Evolutionary conservation across 2,888 invertebrate genomes (phyloP).

Genomic region (Heteropelma amictum): DNA sequence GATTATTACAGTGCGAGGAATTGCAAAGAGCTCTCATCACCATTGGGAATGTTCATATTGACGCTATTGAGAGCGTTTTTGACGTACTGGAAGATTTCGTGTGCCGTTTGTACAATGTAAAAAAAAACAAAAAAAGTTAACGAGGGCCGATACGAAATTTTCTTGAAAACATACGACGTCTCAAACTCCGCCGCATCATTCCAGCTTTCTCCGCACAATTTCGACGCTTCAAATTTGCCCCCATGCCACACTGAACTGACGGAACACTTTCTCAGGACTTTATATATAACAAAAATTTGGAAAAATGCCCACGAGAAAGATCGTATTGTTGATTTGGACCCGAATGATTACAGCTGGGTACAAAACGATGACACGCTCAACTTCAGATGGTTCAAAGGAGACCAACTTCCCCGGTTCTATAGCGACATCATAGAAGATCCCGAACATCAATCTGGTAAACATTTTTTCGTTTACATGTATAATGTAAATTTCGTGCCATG

Average conservation of each 20-base stretch:
- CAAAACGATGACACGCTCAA: not conserved
- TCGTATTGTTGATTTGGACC: not conserved
- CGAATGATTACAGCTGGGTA: not conserved
- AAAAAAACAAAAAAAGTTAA: conserved; percentile 6
- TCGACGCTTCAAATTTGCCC: not conserved
- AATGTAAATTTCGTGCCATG: not conserved
- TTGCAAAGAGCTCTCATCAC: conserved; percentile 17
- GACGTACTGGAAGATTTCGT: not conserved
- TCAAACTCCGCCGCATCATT: not conserved
- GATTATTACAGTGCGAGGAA: not conserved
- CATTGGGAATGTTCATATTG: not conserved
- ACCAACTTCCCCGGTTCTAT: not conserved
- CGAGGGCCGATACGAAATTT: conserved; percentile 4
- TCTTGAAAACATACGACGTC: not conserved
- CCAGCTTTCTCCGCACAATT: not conserved
- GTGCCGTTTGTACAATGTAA: not conserved
- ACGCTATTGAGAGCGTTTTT: not conserved
- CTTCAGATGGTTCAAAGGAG: not conserved
- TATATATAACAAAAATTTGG: not conserved
- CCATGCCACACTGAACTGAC: not conserved
- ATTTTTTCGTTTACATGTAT: not conserved
- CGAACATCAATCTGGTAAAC: not conserved
- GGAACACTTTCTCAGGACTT: not conserved
- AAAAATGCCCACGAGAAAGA: conserved; percentile 2
- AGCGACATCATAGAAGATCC: not conserved